A percentile compares a stretch with the other conserved stretches of the same genome.
phyloP scores from a whole-genome alignment of 2,113 vertebrate species.

The Corapipo altera region DNA sequence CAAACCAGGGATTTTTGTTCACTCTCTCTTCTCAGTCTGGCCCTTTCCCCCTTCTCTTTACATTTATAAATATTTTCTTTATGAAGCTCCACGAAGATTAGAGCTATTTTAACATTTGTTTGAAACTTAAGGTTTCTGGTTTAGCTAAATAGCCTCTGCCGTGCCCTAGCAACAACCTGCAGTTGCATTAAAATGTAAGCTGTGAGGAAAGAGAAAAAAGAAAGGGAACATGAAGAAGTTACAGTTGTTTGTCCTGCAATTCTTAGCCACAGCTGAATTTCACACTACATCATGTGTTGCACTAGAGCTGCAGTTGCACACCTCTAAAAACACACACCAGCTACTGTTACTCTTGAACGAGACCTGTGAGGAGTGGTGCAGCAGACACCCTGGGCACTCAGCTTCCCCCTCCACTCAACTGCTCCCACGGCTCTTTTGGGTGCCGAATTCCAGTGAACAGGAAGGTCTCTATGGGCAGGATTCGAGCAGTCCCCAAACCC shows the following conservation, averaged over 20 bases:
- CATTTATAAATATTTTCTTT: not conserved
- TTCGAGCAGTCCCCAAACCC: not conserved
- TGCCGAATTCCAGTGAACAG: fast-evolving
- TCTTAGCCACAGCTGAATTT: not conserved
- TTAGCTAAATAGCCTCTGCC: not conserved
- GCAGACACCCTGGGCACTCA: fast-evolving
- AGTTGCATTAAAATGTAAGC: not conserved
- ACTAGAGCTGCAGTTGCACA: not conserved
- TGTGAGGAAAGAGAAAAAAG: not conserved
- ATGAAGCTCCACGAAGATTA: not conserved
- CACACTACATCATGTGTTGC: fast-evolving
- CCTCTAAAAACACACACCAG: not conserved
- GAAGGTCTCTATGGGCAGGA: not conserved
- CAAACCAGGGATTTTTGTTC: not conserved
- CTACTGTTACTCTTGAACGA: not conserved
- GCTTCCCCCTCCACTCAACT: not conserved
- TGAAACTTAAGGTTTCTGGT: not conserved
- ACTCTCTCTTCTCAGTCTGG: not conserved
- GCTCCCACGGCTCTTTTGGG: fast-evolving
- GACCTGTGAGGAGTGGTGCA: not conserved
- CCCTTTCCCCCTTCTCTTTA: not conserved
- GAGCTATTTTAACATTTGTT: not conserved
- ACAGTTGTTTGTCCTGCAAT: not conserved
- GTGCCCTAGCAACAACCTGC: not conserved
- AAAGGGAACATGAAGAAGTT: not conserved